A percentile compares a stretch with the other conserved stretches of the same genome.
Conservation (phyloP, 2,888 invertebrate genomes). For the Spodoptera picta region DNA sequence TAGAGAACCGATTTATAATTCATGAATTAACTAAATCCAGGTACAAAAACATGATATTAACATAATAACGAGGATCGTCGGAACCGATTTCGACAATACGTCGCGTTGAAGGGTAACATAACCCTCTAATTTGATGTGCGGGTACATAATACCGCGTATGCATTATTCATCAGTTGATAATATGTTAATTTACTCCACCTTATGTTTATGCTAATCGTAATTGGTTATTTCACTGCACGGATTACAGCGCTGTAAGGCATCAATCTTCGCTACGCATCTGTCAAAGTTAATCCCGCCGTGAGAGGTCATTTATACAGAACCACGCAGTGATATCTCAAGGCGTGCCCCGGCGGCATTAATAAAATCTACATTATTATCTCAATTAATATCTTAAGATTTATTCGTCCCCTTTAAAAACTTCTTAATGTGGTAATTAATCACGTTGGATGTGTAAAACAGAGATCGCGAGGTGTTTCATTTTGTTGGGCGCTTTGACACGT, state of each 20-base stretch:
- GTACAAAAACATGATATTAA: constrained; percentile 65
- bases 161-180: constrained; percentile 82
- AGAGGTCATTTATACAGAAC: constrained; percentile 65
- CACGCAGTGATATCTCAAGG: constrained; percentile 59
- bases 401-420: constrained; percentile 69
- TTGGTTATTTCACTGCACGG: constrained; percentile 84
- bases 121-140: constrained; percentile 75
- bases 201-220: constrained; percentile 87
- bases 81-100: constrained; percentile 63
- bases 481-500: constrained; percentile 57
- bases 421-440: constrained; percentile 72
- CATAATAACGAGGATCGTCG: constrained; percentile 65
- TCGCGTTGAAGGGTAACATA: constrained; percentile 63
- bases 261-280: constrained; percentile 77
- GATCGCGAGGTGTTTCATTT: constrained; percentile 52
- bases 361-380: constrained; percentile 75
- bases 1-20: constrained; percentile 58
- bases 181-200: constrained; percentile 85
- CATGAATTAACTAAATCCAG: constrained; percentile 61
- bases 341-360: constrained; percentile 60
- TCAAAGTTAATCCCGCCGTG: constrained; percentile 70
- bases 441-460: constrained; percentile 62
- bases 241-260: constrained; percentile 71
- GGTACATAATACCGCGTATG: constrained; percentile 71
- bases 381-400: constrained; percentile 75